Evolutionary conservation across 2,113 vertebrate genomes (phyloP).

Genomic region (Protobothrops flavoviridis): DNA sequence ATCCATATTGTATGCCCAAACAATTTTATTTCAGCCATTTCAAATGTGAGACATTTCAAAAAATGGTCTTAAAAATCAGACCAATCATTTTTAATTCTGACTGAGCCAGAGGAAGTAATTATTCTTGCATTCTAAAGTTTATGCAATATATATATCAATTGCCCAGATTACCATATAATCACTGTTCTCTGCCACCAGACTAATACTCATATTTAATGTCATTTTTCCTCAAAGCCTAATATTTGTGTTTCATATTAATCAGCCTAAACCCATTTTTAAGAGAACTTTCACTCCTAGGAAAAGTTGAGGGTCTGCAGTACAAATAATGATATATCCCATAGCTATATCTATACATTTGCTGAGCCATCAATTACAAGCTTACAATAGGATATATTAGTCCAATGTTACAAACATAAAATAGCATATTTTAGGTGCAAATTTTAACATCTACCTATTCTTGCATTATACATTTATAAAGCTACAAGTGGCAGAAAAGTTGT

Average conservation of each 20-base stretch:
- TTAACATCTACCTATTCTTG: not conserved
- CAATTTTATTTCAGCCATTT: not conserved
- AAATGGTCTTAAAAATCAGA: not conserved
- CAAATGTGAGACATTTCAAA: not conserved
- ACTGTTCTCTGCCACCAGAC: not conserved
- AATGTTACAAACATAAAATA: not conserved
- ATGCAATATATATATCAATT: no score
- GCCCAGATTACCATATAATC: not conserved
- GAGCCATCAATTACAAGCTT: not conserved
- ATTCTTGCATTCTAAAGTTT: not conserved
- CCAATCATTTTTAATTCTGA: not conserved
- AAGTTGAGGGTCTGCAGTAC: not conserved
- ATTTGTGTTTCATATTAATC: not conserved
- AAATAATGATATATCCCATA: not conserved
- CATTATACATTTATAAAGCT: not conserved
- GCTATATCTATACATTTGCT: not conserved
- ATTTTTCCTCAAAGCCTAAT: not conserved
- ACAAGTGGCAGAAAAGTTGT: not conserved
- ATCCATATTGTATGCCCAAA: not conserved
- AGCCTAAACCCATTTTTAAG: not conserved
- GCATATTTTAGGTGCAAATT: not conserved
- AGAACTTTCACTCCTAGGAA: not conserved
- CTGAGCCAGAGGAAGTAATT: not conserved
- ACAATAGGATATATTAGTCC: not conserved
- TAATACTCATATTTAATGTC: not conserved